A percentile compares a stretch with the other conserved stretches of the same genome.
Conservation (phyloP, 2,113 vertebrate species). For the Erpornis zantholeuca region DNA sequence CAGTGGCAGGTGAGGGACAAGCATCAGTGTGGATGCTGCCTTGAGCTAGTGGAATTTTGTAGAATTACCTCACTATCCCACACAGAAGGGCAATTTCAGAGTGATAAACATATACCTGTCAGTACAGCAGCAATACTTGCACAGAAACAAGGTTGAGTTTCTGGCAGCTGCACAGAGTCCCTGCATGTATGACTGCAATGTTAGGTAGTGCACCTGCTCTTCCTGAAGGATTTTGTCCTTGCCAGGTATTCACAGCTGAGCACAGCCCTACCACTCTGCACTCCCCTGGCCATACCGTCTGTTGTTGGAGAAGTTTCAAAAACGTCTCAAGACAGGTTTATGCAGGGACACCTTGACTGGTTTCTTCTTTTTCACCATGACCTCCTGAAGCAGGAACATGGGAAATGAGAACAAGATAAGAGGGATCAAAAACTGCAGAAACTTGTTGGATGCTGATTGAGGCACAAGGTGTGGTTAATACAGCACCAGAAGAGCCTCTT, state of each 20-base stretch:
- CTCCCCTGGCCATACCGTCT: background rate
- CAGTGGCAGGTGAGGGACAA: background rate
- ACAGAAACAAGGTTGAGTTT: background rate
- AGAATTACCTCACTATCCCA: background rate
- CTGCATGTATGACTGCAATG: rapidly evolving
- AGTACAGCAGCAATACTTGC: background rate
- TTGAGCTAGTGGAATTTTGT: background rate
- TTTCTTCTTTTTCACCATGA: background rate
- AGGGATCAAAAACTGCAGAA: background rate
- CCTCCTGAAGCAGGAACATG: background rate
- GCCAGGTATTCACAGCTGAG: background rate
- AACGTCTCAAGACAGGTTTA: background rate
- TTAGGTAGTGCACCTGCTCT: background rate
- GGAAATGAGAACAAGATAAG: background rate
- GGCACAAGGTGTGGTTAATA: background rate
- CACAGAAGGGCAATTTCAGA: background rate
- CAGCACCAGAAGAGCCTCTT: background rate
- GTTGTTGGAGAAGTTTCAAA: background rate
- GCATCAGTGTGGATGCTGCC: background rate
- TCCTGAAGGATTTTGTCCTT: background rate
- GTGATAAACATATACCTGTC: background rate
- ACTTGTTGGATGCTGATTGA: background rate
- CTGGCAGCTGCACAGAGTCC: background rate
- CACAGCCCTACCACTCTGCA: background rate
- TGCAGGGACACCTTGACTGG: background rate